Conservation (phyloP, 2,797 vertebrate genomes). For the Sarcophilus harrisii region DNA sequence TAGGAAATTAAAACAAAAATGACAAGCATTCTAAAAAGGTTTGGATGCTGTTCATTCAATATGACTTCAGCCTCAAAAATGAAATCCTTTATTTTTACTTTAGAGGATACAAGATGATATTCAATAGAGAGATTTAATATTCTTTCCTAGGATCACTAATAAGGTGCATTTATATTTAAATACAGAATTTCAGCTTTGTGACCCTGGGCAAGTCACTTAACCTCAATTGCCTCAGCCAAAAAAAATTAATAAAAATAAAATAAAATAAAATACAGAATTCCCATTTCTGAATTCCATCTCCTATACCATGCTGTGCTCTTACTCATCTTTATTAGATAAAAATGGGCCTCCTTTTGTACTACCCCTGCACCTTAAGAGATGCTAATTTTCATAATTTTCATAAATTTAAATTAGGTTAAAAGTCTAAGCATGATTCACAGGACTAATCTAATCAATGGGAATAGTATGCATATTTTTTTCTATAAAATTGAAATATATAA, state of each 20-base stretch:
- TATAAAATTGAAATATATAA: neutral
- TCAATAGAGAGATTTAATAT: neutral
- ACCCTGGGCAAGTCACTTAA: too few relatives aligned
- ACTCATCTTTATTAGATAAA: neutral
- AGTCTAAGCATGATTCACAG: neutral
- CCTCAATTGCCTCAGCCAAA: too few relatives aligned
- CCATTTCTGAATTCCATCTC: neutral
- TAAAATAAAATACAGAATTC: conserved; percentile 7
- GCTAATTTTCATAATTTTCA: neutral
- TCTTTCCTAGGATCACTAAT: neutral
- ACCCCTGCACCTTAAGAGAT: neutral
- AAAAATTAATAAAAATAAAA: too few relatives aligned
- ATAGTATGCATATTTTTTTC: neutral
- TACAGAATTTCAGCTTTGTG: neutral
- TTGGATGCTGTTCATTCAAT: neutral
- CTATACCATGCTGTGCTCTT: neutral
- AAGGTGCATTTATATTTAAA: neutral
- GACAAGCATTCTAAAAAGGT: neutral
- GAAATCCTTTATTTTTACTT: neutral
- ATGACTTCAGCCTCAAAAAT: neutral
- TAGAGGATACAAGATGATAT: neutral
- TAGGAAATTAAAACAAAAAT: neutral
- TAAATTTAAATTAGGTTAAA: neutral
- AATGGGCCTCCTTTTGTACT: neutral
- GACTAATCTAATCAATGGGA: neutral